These are phyloP conservation scores for Eremophila alpestris DNA, from an alignment of 2,797 vertebrate genomes.

Conservation along the genomic window DNA sequence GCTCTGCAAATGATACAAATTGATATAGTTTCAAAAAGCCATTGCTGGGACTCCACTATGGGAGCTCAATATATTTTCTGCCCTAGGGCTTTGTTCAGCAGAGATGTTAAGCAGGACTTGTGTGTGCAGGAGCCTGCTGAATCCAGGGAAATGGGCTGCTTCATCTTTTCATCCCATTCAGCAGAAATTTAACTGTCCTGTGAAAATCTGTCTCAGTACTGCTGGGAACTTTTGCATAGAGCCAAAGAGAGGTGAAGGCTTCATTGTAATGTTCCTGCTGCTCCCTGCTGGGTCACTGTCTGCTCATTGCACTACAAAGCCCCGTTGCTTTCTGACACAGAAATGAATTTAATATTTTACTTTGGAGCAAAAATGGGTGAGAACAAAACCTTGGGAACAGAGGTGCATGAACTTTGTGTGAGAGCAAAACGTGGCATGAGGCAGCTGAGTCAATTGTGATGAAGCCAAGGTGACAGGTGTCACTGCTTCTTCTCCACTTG, in stretches of 20 bases:
- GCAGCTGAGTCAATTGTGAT: not conserved
- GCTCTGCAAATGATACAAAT: slow-evolving; percentile 27
- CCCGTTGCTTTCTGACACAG: not conserved
- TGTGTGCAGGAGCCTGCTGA: slow-evolving; percentile 24
- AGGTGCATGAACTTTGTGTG: not conserved
- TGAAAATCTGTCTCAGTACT: not conserved
- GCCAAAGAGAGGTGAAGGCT: not conserved
- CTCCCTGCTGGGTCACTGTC: not conserved
- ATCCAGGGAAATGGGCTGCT: slow-evolving; percentile 7
- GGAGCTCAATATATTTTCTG: slow-evolving; percentile 46
- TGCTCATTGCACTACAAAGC: not conserved
- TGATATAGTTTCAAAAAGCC: slow-evolving; percentile 34
- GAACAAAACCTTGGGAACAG: not conserved
- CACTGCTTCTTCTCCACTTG: not conserved
- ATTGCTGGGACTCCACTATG: not conserved
- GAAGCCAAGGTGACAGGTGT: not conserved
- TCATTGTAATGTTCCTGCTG: not conserved
- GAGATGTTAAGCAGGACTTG: slow-evolving; percentile 27
- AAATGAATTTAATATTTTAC: slow-evolving; percentile 17
- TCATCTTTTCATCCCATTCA: slow-evolving; percentile 27
- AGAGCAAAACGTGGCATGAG: not conserved
- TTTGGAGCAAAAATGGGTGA: not conserved
- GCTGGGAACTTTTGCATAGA: not conserved
- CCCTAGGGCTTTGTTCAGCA: slow-evolving; percentile 35
- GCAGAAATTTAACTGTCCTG: slow-evolving; percentile 23